phyloP scores from a whole-genome alignment of 2,113 vertebrate species.

The Kryptolebias marmoratus region DNA sequence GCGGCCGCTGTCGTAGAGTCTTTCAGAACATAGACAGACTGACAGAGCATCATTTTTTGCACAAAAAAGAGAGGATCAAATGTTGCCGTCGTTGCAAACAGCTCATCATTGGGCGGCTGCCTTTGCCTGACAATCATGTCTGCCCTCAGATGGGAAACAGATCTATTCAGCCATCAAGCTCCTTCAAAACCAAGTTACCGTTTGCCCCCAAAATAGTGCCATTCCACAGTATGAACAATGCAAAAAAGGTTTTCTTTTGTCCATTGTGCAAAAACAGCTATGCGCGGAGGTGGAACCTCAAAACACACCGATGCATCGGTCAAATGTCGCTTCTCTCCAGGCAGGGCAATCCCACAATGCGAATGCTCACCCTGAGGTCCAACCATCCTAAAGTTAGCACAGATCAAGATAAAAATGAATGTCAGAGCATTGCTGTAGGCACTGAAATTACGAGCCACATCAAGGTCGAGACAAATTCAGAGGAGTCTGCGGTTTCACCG shows the following conservation, averaged over 20 bases:
- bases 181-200: slow-evolving; percentile 39
- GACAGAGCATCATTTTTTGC: slow-evolving; percentile 80
- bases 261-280: slow-evolving; percentile 79
- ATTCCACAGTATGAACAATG: slow-evolving; percentile 55
- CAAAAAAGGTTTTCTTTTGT: slow-evolving; percentile 74
- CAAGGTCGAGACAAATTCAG: slow-evolving; percentile 63
- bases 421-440: slow-evolving; percentile 60
- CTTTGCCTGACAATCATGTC: slow-evolving; percentile 72
- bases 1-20: slow-evolving; percentile 76
- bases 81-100: slow-evolving; percentile 79
- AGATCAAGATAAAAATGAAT: slow-evolving; percentile 1
- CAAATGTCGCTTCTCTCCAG: slow-evolving; percentile 5
- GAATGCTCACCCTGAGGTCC: slow-evolving; percentile 20
- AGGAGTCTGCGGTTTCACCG: slow-evolving; percentile 28
- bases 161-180: slow-evolving; percentile 5
- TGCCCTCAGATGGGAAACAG: slow-evolving; percentile 61
- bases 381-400: background rate
- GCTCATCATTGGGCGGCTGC: slow-evolving; percentile 74
- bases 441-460: slow-evolving; percentile 56
- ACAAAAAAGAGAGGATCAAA: slow-evolving; percentile 81
- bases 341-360: slow-evolving; percentile 8
- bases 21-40: slow-evolving; percentile 75
- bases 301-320: slow-evolving; percentile 77
- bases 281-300: slow-evolving; percentile 77
- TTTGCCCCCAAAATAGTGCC: slow-evolving; percentile 47